A percentile compares a stretch with the other conserved stretches of the same genome.
Evolutionary conservation across 1,140 invertebrate species (phyloP).

Genomic region (Nasonia vitripennis): DNA sequence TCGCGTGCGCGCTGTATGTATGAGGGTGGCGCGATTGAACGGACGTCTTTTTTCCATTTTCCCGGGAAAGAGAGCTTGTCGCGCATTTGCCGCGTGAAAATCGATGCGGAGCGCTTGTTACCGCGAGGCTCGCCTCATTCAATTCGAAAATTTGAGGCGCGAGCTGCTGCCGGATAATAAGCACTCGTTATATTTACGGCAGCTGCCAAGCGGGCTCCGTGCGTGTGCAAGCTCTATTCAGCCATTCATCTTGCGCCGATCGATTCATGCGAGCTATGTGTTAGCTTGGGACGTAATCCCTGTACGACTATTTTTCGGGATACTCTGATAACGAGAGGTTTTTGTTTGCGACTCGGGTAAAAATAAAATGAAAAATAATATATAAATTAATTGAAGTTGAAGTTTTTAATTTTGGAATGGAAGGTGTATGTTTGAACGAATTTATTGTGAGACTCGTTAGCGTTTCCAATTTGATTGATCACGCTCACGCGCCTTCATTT

Average conservation of each 20-base stretch:
- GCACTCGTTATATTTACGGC: constrained; percentile 9
- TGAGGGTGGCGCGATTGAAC: constrained; percentile 12
- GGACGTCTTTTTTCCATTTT: background rate
- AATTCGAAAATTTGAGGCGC: constrained; percentile 5
- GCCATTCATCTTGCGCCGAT: background rate
- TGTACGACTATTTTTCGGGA: no score
- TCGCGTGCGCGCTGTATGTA: background rate
- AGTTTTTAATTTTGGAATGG: no score
- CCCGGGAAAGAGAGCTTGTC: background rate
- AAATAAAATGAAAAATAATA: no score
- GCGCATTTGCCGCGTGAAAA: background rate
- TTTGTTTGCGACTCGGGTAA: no score
- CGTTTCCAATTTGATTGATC: no score
- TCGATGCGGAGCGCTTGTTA: constrained; percentile 12
- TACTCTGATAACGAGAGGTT: no score
- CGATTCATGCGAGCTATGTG: background rate
- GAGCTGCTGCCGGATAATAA: background rate
- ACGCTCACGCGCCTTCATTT: no score
- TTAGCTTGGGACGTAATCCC: background rate
- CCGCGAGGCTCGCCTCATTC: background rate
- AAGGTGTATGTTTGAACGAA: no score
- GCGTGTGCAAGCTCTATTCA: background rate
- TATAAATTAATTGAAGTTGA: no score
- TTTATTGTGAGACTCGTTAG: no score
- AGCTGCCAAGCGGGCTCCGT: no score